Percentiles rank a stretch among this genome's conserved stretches.
These are phyloP conservation scores for Melanotaenia duboulayi DNA, from an alignment of 2,113 vertebrate species.

Conservation along the genomic window DNA sequence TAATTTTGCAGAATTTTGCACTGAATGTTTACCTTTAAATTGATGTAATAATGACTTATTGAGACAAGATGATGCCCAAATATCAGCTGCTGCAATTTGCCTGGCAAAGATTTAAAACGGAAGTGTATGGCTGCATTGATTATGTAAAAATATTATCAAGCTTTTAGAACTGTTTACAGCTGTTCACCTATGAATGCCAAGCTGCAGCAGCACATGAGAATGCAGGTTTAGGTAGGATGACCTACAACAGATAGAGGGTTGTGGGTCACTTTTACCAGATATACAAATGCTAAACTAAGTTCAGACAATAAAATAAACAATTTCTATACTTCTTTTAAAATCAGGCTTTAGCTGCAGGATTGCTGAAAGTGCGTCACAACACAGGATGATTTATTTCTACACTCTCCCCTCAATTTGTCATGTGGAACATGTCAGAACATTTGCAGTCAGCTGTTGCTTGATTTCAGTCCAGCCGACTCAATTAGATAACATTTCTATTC, in stretches of 20 bases:
- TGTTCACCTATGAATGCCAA: too few relatives aligned
- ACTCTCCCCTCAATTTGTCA: not conserved
- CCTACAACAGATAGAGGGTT: not conserved
- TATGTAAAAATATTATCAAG: too few relatives aligned
- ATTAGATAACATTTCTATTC: not conserved
- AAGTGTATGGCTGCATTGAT: constrained; percentile 9
- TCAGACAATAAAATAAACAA: too few relatives aligned
- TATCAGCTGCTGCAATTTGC: not conserved
- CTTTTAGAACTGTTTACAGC: too few relatives aligned
- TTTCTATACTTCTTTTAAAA: too few relatives aligned
- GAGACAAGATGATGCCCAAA: constrained; percentile 19
- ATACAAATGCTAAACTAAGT: too few relatives aligned
- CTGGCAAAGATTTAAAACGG: not conserved
- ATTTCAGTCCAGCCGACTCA: not conserved
- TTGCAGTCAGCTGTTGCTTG: constrained; percentile 15
- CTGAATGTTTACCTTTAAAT: constrained; percentile 10
- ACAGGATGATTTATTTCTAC: not conserved
- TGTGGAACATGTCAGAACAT: constrained; percentile 1
- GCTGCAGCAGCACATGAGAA: not conserved
- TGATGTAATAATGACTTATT: constrained; percentile 21
- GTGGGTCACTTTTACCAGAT: not conserved
- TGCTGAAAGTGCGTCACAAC: constrained; percentile 1
- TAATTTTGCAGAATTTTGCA: constrained; percentile 2
- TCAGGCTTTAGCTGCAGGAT: not conserved
- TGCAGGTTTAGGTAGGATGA: constrained; percentile 12